Evolutionary conservation across 1,140 invertebrate species (phyloP).

Genomic region (Parasteatoda tepidariorum): DNA sequence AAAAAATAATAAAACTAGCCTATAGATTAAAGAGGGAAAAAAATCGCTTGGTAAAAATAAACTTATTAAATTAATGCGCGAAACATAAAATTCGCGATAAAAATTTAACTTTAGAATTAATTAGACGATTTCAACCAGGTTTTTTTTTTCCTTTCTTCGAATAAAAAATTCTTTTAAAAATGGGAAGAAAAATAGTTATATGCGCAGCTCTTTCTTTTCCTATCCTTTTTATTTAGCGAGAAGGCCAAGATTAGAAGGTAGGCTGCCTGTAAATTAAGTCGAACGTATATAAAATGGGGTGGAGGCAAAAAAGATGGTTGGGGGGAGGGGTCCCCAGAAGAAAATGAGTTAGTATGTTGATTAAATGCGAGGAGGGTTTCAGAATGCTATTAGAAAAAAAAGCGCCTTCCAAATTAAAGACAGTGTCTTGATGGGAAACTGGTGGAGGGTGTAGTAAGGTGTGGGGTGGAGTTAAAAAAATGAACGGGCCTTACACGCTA

Average conservation of each 20-base stretch:
- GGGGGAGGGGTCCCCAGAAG: conserved; percentile 6
- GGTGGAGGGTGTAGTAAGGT: not conserved
- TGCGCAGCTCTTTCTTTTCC: conserved; percentile 1
- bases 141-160: not conserved
- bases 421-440: conserved; percentile 23
- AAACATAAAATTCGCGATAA: conserved; percentile 60
- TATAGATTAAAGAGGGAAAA: not conserved
- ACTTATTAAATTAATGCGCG: conserved; percentile 60
- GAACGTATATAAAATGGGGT: conserved; percentile 7
- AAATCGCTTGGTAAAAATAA: conserved; percentile 47
- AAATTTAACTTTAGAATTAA: conserved; percentile 61
- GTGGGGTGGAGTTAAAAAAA: conserved; percentile 22
- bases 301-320: not conserved
- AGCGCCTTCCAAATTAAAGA: conserved; percentile 55
- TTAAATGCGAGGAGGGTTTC: conserved; percentile 49
- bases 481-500: conserved; percentile 39
- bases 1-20: not conserved
- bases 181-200: not conserved
- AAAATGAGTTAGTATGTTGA: conserved; percentile 60
- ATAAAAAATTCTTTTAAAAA: not conserved
- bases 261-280: conserved; percentile 55
- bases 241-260: conserved; percentile 53
- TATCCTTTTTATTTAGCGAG: conserved; percentile 50
- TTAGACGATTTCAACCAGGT: conserved; percentile 57
- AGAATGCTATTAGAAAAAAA: conserved; percentile 54